Base-by-base conservation (phyloP, 2,888 invertebrate species). In the Sesia apiformis region DNA sequence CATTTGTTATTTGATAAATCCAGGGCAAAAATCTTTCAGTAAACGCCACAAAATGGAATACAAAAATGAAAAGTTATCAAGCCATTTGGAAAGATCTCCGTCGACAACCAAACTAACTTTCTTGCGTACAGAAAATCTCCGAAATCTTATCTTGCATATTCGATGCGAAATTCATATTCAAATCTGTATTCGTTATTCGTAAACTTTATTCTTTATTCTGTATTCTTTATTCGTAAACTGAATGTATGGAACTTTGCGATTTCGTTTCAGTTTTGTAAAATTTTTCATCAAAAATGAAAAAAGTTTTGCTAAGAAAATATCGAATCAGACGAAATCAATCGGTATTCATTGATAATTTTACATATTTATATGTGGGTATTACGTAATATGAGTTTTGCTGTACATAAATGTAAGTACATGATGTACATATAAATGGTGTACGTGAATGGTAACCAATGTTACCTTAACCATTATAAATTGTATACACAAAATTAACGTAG, bases 91-190 rank as follows among this genome's bases (percentile, higher is more conserved):
- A 60, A 66, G 53, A 63, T 65, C 63, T 63, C 49, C 55, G 50
- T 49, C 54, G 57, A 50, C 56, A 55, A 57, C 54, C 54, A 51
- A 59, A 61, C 60, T 57, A 58, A 63, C 58, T 65, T 65, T 61
- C 49, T 63, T 62, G 49, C 58, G 60, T 56, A 55, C 51, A 49
- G 55, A 59, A 64, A 65, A 63, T 65, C 62, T 64, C 53, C 8
- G 53, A 50, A 46, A 4, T 46, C 55, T 60, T 67, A 71, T 67
- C 38, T 63, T 70, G 67, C 67, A 73, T 72, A 69, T 70, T 67
- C 70, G 64, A 72, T 66, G 59, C 51, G 56, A 58, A 71, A 69
- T 74, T 68, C 64, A 67, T 68, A 73, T 67, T 66, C 64, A 65
- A 66, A 67, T 66, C 60, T 52, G 53, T 52, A 53, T 57, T 56